A percentile compares a stretch with the other conserved stretches of the same genome.
Evolutionary conservation across 2,888 invertebrate genomes (phyloP).

Genomic region (Lochmaea crataegi): DNA sequence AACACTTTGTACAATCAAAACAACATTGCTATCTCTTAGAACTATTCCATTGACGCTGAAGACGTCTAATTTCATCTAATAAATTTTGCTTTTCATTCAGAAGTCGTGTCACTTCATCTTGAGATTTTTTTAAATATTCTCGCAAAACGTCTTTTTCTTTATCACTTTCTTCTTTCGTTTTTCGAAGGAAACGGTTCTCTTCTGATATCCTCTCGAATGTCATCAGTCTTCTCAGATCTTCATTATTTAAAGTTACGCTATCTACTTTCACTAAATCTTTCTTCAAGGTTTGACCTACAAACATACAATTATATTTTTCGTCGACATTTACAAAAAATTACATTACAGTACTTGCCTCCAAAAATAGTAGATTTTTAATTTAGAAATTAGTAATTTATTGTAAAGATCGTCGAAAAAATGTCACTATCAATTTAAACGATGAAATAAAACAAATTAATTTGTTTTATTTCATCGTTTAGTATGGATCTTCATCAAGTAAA

Average conservation of each 20-base stretch:
- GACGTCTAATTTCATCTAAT: slow-evolving; percentile 74
- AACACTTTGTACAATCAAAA: slow-evolving; percentile 78
- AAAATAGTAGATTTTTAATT: no score
- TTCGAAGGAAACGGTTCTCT: slow-evolving; percentile 68
- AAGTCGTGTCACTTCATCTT: slow-evolving; percentile 78
- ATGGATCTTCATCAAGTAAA: no score
- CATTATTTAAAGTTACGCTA: slow-evolving; percentile 72
- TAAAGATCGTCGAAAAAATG: no score
- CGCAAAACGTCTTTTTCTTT: slow-evolving; percentile 73
- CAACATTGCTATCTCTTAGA: slow-evolving; percentile 78
- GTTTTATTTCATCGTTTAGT: no score
- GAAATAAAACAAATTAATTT: no score
- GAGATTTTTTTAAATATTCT: slow-evolving; percentile 74
- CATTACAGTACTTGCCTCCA: no score
- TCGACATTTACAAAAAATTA: no score
- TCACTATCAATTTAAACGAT: no score
- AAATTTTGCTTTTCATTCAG: slow-evolving; percentile 80
- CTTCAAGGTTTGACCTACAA: slow-evolving; percentile 38
- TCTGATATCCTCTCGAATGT: slow-evolving; percentile 72
- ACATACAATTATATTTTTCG: neutral
- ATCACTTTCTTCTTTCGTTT: slow-evolving; percentile 71
- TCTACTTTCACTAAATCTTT: slow-evolving; percentile 42
- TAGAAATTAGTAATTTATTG: no score
- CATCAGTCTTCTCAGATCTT: slow-evolving; percentile 70
- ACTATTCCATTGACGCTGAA: slow-evolving; percentile 74